A percentile compares a stretch with the other conserved stretches of the same genome.
Conservation (phyloP, 2,888 invertebrate genomes). For the Brachynemurus nebulosus region DNA sequence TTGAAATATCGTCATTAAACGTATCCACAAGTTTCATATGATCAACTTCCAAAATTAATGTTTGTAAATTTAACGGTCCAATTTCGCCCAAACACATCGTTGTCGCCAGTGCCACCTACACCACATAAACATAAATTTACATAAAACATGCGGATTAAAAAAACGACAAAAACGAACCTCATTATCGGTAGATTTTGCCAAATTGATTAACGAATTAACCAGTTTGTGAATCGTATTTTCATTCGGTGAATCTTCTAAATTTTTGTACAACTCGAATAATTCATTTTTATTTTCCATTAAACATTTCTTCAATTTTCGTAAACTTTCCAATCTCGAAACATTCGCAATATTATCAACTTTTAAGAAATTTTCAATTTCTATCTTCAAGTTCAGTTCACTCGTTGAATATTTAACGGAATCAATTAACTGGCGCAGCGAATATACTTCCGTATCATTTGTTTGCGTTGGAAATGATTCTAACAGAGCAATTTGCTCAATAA, state of each 20-base stretch:
- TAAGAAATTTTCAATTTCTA: constrained; percentile 38
- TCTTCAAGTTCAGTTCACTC: constrained; percentile 24
- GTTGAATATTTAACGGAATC: constrained; percentile 30
- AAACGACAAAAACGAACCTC: too few species aligned
- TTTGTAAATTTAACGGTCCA: constrained; percentile 57
- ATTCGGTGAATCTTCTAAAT: too few species aligned
- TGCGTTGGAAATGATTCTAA: constrained; percentile 41
- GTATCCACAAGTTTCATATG: constrained; percentile 16
- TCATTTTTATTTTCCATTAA: constrained; percentile 39
- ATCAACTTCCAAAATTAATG: constrained; percentile 48
- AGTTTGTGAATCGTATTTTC: constrained; percentile 48
- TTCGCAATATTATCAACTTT: constrained; percentile 26
- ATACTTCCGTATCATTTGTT: too few species aligned
- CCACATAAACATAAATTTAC: too few species aligned
- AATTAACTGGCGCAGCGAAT: constrained; percentile 25
- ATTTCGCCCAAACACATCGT: constrained; percentile 67
- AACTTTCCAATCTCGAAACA: constrained; percentile 35
- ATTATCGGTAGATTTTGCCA: constrained; percentile 35
- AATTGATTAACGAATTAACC: constrained; percentile 41
- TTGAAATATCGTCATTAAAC: constrained; percentile 30
- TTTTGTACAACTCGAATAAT: constrained; percentile 37
- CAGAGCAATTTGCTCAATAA: constrained; percentile 33
- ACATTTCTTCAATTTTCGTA: constrained; percentile 37
- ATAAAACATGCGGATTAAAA: too few species aligned
- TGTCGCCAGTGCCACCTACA: constrained; percentile 49